phyloP scores from a whole-genome alignment of 2,113 vertebrate genomes.

The Panurus biarmicus region DNA sequence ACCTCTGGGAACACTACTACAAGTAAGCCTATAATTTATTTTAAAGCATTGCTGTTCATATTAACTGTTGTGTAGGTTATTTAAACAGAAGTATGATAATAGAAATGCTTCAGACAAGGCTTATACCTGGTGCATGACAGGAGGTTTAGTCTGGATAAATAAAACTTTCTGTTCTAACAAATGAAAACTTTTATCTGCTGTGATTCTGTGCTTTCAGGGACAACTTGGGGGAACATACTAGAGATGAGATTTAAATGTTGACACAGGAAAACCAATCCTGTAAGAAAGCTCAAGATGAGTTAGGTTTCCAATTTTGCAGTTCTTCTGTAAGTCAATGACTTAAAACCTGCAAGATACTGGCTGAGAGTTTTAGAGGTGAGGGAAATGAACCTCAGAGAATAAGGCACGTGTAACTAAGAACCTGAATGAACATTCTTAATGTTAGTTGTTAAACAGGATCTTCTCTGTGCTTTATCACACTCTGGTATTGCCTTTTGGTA shows the following conservation, averaged over 20 bases:
- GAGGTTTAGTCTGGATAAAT: neutral
- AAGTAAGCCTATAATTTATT: constrained; percentile 79
- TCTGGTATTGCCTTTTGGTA: neutral
- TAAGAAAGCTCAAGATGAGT: neutral
- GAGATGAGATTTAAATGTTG: neutral
- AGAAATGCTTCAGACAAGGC: neutral
- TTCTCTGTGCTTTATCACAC: neutral
- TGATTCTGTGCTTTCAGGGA: neutral
- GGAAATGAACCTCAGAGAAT: neutral
- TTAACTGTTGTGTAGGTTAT: neutral
- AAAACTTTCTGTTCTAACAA: neutral
- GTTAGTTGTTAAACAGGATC: neutral
- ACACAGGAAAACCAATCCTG: neutral
- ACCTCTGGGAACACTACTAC: constrained; percentile 99
- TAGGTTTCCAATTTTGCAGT: neutral
- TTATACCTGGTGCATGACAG: neutral
- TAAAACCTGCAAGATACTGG: neutral
- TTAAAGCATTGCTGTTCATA: neutral
- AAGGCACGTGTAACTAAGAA: neutral
- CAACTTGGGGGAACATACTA: neutral
- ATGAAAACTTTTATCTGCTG: neutral
- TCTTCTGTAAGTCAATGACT: neutral
- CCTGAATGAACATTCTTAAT: neutral
- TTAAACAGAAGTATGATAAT: neutral
- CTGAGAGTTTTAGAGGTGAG: neutral